Base-by-base conservation (phyloP, 1,140 invertebrate genomes). In the Hydropsyche tenuis region DNA sequence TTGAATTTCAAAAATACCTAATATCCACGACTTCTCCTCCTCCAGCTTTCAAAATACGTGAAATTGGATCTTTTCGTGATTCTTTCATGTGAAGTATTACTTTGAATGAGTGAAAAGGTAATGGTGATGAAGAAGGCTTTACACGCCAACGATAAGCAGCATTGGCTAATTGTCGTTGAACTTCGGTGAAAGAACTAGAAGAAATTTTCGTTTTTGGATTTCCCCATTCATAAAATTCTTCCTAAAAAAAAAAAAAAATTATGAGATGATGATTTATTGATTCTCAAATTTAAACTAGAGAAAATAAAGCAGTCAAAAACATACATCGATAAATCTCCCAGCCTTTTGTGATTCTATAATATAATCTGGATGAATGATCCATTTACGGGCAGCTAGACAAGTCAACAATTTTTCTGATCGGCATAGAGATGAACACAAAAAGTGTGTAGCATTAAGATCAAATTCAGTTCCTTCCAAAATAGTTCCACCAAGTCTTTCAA, bases 371-470 rank as follows among this genome's bases (percentile, higher is more conserved):
- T 94, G 91, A 7, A 97, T 81, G 1, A 97, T 86, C 94, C 94
- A 96, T 79, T 94, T 93, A 23, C 96, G 95, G 0, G 91, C 87
- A 0, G 95, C 94, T 43, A 97, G 89, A 76, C 90, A 91, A 1
- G 90, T 90, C 1, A 97, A 84, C 82, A 93, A 88, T 83, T 96
- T 96, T 85, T 97, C 95, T 80, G 93, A 96, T 75, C 93, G 88
- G 14, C 88, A 86, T 0, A 91, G 90, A 73, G 88, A 89, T 20
- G 89, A 82, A 73, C 92, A 91, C 23, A 97, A 82, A 7, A 96
- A 81, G 83, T 97, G 95, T 0, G 93, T 96, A 53, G 89, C 89
- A 0, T 81, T 81, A 0, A 82, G 79, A 80, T 96, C 93, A 78
- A 90, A 91, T 77, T 87, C 86, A 0, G 84, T 79, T 5, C 85